Evolutionary conservation across 2,888 invertebrate genomes (phyloP).

Genomic region (Chymomyza procnemis): DNA sequence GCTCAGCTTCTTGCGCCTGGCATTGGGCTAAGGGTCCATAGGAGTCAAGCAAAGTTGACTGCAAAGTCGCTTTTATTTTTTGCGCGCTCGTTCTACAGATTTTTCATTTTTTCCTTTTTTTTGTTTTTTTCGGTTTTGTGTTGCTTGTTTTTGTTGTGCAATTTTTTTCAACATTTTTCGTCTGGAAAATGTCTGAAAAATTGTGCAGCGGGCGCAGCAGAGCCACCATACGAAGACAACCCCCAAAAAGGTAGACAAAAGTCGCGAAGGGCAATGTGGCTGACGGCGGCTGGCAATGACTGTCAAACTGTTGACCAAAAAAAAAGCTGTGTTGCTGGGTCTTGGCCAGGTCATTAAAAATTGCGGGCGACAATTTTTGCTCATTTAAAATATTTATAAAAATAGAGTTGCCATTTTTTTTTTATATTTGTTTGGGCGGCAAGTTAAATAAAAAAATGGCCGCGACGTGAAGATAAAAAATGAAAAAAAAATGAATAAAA

Average conservation of each 20-base stretch:
- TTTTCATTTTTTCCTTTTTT: constrained; percentile 31
- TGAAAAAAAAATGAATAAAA: constrained; percentile 53
- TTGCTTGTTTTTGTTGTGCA: constrained; percentile 41
- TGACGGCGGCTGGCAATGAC: constrained; percentile 44
- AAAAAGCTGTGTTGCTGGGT: not conserved
- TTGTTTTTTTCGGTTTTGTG: too few relatives aligned
- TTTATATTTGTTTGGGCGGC: not conserved
- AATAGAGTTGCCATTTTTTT: not conserved
- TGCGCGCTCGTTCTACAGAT: not conserved
- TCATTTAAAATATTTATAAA: not conserved
- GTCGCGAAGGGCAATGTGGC: constrained; percentile 11
- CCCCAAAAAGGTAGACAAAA: constrained; percentile 5
- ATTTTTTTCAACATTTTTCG: constrained; percentile 48
- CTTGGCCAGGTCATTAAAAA: not conserved
- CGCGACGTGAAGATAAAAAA: constrained; percentile 8
- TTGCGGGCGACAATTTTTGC: not conserved
- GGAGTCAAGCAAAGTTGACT: constrained; percentile 59
- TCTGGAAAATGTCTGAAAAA: constrained; percentile 74
- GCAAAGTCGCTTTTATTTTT: constrained; percentile 61
- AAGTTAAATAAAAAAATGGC: constrained; percentile 18
- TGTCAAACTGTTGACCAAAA: constrained; percentile 32
- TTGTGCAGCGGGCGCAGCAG: constrained; percentile 36
- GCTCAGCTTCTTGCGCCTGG: constrained; percentile 69
- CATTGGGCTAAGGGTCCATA: constrained; percentile 55
- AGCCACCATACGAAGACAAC: not conserved